Percentiles rank a stretch among this genome's conserved stretches.
Evolutionary conservation across 1,140 invertebrate genomes (phyloP).

Genomic region (Nasonia giraulti): DNA sequence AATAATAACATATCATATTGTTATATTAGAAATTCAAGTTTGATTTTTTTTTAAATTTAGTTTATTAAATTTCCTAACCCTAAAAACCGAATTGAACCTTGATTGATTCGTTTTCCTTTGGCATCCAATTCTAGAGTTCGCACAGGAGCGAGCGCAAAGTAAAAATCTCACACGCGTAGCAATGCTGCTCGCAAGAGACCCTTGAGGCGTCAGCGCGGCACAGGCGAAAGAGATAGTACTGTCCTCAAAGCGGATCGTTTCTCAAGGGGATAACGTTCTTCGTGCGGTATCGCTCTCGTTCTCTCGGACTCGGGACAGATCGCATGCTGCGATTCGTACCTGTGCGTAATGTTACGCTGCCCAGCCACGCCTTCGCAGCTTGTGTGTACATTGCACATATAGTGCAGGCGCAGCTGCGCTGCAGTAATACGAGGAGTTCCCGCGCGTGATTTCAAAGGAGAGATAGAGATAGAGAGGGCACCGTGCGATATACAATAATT

Average conservation of each 20-base stretch:
- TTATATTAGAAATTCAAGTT: no score
- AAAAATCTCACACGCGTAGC: no score
- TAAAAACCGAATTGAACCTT: no score
- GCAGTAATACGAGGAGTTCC: neutral
- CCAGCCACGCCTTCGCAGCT: neutral
- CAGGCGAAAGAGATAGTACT: neutral
- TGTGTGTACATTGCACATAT: neutral
- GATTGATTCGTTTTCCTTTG: no score
- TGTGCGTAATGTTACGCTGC: slow-evolving; percentile 30
- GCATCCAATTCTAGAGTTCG: no score
- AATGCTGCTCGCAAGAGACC: no score
- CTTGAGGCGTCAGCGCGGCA: neutral
- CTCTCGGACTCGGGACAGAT: slow-evolving; percentile 8
- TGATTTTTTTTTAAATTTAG: no score
- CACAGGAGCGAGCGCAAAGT: no score
- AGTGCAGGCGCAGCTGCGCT: neutral
- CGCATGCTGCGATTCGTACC: slow-evolving; percentile 18
- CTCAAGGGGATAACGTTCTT: slow-evolving; percentile 24
- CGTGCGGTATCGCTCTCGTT: neutral
- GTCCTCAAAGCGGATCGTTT: neutral
- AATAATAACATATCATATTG: no score
- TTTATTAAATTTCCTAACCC: no score
- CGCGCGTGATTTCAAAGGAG: neutral
- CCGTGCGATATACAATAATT: slow-evolving; percentile 33
- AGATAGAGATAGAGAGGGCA: neutral